These are phyloP conservation scores for Nicator chloris DNA, from an alignment of 2,113 vertebrate genomes.

Conservation along the genomic window DNA sequence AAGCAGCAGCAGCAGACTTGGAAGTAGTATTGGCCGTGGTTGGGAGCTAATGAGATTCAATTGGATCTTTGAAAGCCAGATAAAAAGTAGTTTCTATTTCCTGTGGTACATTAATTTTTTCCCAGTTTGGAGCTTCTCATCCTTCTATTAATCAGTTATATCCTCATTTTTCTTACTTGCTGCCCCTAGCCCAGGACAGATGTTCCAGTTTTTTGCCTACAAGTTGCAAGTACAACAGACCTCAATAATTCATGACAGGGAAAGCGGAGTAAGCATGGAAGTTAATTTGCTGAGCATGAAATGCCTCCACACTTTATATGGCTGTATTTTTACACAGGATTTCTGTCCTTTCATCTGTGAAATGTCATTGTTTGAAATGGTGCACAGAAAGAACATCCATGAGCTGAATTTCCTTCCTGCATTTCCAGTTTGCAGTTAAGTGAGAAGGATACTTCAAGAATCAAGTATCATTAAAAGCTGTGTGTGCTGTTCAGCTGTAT, in stretches of 20 bases:
- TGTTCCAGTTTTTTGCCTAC: background rate
- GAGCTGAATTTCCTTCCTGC: background rate
- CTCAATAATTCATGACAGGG: background rate
- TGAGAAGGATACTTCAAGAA: background rate
- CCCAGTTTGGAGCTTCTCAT: background rate
- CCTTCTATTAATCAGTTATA: background rate
- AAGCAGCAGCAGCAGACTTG: background rate
- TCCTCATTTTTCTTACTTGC: background rate
- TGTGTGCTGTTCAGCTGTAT: background rate
- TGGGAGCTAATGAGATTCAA: background rate
- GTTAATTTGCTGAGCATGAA: background rate
- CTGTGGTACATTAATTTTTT: background rate
- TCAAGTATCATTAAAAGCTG: background rate
- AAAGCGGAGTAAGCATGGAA: background rate
- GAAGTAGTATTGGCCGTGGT: background rate
- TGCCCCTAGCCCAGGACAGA: background rate
- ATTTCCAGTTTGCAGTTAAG: background rate
- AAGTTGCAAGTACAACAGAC: background rate
- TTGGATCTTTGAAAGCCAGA: background rate
- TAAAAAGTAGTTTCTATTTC: background rate
- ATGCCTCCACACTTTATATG: background rate
- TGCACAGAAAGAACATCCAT: background rate
- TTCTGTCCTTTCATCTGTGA: background rate
- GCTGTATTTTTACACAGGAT: background rate
- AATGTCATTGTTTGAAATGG: background rate